These are phyloP conservation scores for Thymelicus acteon DNA, from an alignment of 2,888 invertebrate species.

Conservation along the genomic window DNA sequence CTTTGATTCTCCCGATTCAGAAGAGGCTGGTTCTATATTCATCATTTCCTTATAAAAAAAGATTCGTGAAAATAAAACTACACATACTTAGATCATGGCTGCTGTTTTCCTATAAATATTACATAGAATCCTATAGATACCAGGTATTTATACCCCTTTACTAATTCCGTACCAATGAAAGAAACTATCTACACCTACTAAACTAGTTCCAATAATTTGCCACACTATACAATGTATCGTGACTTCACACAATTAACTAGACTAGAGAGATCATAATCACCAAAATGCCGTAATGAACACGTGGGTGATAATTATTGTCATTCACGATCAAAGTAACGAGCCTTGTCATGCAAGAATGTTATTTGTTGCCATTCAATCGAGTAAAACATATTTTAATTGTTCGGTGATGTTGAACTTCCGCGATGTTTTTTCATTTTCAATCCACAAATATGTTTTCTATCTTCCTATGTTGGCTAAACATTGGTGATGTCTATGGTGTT, in stretches of 20 bases:
- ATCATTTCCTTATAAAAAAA: too few species aligned
- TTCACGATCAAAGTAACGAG: slow-evolving; percentile 52
- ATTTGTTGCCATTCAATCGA: slow-evolving; percentile 41
- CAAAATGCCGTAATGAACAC: slow-evolving; percentile 67
- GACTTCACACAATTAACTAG: slow-evolving; percentile 61
- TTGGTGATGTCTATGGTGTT: too few species aligned
- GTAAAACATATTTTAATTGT: slow-evolving; percentile 36
- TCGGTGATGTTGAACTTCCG: slow-evolving; percentile 1
- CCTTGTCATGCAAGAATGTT: slow-evolving; percentile 55
- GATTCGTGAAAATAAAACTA: too few species aligned
- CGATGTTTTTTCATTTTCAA: too few species aligned
- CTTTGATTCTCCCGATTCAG: too few species aligned
- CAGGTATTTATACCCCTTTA: too few species aligned
- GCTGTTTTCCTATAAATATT: too few species aligned
- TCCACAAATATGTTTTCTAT: too few species aligned
- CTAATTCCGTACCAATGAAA: background rate
- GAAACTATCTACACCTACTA: slow-evolving; percentile 15
- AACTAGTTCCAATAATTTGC: slow-evolving; percentile 26
- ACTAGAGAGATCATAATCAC: slow-evolving; percentile 62
- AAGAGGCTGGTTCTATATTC: too few species aligned
- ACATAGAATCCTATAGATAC: too few species aligned
- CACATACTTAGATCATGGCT: too few species aligned
- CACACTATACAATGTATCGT: slow-evolving; percentile 48
- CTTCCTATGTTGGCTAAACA: too few species aligned
- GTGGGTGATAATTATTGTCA: slow-evolving; percentile 62